These are phyloP conservation scores for Plagodis pulveraria DNA, from an alignment of 2,888 invertebrate genomes.

Conservation along the genomic window DNA sequence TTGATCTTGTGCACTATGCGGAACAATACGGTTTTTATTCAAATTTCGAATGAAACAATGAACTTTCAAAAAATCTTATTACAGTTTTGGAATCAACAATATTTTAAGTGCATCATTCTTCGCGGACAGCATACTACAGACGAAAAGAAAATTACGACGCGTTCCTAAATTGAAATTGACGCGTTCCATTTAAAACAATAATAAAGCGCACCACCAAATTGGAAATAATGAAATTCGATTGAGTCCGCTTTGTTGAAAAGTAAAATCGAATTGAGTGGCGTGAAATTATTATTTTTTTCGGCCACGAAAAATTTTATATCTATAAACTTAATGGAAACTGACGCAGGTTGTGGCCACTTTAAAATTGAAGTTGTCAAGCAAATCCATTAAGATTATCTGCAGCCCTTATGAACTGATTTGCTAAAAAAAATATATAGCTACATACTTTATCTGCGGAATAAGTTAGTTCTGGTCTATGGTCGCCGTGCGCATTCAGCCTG, in stretches of 20 bases:
- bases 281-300: constrained; percentile 13
- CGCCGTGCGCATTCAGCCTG: constrained; percentile 29
- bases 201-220: constrained; percentile 67
- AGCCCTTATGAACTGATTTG: neutral
- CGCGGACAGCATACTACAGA: constrained; percentile 65
- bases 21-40: constrained; percentile 82
- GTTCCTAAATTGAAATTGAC: constrained; percentile 79
- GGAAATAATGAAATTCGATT: constrained; percentile 76
- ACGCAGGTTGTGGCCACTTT: constrained; percentile 5
- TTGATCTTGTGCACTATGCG: constrained; percentile 65
- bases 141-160: constrained; percentile 64
- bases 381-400: constrained; percentile 12
- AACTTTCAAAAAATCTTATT: constrained; percentile 36
- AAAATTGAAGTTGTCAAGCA: constrained; percentile 10
- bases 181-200: constrained; percentile 81
- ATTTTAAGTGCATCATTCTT: constrained; percentile 53
- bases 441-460: constrained; percentile 12
- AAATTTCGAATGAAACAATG: constrained; percentile 62
- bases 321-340: constrained; percentile 1
- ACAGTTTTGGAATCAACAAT: constrained; percentile 26
- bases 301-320: neutral
- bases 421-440: neutral
- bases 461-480: constrained; percentile 31
- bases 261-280: constrained; percentile 44
- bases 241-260: constrained; percentile 49